Conservation (phyloP, 2,113 vertebrate genomes). For the Petrocephalus microphthalmus region DNA sequence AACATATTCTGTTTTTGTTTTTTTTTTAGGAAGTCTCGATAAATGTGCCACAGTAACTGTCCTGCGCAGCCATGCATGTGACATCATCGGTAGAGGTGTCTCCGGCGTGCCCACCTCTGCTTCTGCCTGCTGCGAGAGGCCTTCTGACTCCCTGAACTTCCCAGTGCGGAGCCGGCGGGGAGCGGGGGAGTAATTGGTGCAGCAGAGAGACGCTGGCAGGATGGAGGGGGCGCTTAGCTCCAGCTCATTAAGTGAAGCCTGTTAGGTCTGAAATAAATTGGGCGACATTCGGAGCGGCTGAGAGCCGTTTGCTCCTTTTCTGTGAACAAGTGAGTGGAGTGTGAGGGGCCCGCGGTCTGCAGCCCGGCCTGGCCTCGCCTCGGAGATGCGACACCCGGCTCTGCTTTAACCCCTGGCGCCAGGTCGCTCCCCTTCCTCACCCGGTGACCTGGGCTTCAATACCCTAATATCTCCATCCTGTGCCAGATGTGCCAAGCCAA, state of each 20-base stretch:
- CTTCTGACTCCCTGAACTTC: constrained; percentile 1
- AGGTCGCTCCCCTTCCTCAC: not conserved
- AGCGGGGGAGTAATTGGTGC: constrained; percentile 56
- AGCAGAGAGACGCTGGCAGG: constrained; percentile 59
- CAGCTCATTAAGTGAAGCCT: constrained; percentile 63
- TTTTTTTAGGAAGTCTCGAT: not conserved
- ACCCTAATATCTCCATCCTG: not conserved
- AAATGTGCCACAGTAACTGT: not conserved
- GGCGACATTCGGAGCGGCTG: constrained; percentile 55
- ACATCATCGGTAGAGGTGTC: not conserved
- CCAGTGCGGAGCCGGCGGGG: constrained; percentile 24
- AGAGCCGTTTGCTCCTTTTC: constrained; percentile 58
- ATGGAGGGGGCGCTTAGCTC: constrained; percentile 57
- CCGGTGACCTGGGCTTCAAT: too few species aligned
- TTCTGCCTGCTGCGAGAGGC: not conserved
- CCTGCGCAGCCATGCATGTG: not conserved
- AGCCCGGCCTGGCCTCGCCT: not conserved
- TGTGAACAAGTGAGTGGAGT: constrained; percentile 45
- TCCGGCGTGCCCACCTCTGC: not conserved
- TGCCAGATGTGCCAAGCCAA: not conserved
- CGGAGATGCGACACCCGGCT: not conserved
- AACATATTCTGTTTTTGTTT: not conserved
- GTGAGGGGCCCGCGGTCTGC: constrained; percentile 33
- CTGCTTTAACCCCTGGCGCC: not conserved
- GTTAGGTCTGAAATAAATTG: constrained; percentile 65